A percentile compares a stretch with the other conserved stretches of the same genome.
Conservation (phyloP, 2,888 invertebrate genomes). For the Drosophila prolongata region DNA sequence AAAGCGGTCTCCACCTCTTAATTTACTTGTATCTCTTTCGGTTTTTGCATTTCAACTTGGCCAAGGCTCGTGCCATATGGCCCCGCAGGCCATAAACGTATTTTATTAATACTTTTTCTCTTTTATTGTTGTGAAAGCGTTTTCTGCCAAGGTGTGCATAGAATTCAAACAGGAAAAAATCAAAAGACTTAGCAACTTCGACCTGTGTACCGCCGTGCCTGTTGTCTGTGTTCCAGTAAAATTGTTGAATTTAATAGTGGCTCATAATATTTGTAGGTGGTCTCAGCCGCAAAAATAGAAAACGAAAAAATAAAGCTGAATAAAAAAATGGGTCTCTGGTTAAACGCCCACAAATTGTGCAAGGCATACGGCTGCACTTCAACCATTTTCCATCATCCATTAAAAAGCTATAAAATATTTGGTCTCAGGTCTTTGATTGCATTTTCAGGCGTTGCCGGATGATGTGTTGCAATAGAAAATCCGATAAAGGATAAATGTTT, state of each 20-base stretch:
- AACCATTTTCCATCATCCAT: slow-evolving; percentile 37
- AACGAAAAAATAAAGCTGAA: slow-evolving; percentile 26
- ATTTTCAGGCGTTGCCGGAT: slow-evolving; percentile 48
- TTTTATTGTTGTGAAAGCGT: slow-evolving; percentile 66
- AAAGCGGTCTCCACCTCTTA: slow-evolving; percentile 19
- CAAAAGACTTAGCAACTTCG: slow-evolving; percentile 32
- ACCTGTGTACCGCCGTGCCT: slow-evolving; percentile 27
- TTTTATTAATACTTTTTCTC: slow-evolving; percentile 20
- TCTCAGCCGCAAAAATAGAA: slow-evolving; percentile 41
- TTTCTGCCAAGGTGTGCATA: slow-evolving; percentile 33
- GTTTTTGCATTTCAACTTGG: slow-evolving; percentile 66
- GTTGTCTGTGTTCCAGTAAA: slow-evolving; percentile 35
- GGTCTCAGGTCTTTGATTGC: slow-evolving; percentile 31
- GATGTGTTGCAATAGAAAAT: slow-evolving; percentile 64
- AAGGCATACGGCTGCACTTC: slow-evolving; percentile 44
- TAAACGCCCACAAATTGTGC: slow-evolving; percentile 67
- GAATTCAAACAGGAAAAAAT: slow-evolving; percentile 29
- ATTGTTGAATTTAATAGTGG: slow-evolving; percentile 67
- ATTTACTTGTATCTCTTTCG: slow-evolving; percentile 42
- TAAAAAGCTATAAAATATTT: slow-evolving; percentile 58
- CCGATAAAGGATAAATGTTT: slow-evolving; percentile 66
- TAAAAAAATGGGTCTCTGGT: slow-evolving; percentile 29
- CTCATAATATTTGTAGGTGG: slow-evolving; percentile 71
- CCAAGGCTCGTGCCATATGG: slow-evolving; percentile 65
- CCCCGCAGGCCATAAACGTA: slow-evolving; percentile 54